Evolutionary conservation across 2,113 vertebrate genomes (phyloP), one percentile per base, ranked within the genome.

Genomic region (Aegotheles bennettii): DNA sequence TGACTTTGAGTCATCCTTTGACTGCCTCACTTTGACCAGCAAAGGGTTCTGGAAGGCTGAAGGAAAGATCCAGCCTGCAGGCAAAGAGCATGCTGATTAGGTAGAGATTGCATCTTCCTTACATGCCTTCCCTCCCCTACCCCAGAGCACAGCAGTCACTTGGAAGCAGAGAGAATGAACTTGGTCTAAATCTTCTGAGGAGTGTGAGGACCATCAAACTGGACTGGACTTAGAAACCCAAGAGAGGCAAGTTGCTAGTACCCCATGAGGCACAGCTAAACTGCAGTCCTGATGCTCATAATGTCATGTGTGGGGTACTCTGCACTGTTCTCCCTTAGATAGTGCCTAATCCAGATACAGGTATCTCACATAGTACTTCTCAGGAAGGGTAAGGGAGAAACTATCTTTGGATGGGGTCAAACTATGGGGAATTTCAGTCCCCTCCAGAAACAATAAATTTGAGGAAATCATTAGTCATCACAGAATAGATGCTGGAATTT

Each of bases 291-390:
- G 38, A 81, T 38, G 35, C 36, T 67, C 47, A 45, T 16, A 84
- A 69, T 42, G 59, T 17, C 0, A 0, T 84, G 35, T 0, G 0
- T 50, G 0, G 3, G 35, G 24, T 35, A 26, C 19, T 35, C 17
- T 54, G n/a, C 56, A 51, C 24, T 0, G 0, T 29, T 70, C 56
- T 47, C 25, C 40, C 56, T 56, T n/a, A 48, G 31, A 42, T 31
- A 60, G 40, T 20, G 17, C 71, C 63, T 51, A 56, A 73, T 28
- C 28, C 59, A 83, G 33, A 64, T 7, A 54, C 18, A 88, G 47
- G 33, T 24, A 54, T 17, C 15, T 91, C 77, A 45, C 38, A 81
- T 43, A 68, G 43, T 23, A 54, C 47, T 81, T 53, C 65, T 78
- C 60, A 74, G 33, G n/a, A 65, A 61, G 33, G 15, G 33, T 12